A percentile compares a stretch with the other conserved stretches of the same genome.
Evolutionary conservation across 2,888 invertebrate genomes (phyloP).

Genomic region (Salpingus planirostris): DNA sequence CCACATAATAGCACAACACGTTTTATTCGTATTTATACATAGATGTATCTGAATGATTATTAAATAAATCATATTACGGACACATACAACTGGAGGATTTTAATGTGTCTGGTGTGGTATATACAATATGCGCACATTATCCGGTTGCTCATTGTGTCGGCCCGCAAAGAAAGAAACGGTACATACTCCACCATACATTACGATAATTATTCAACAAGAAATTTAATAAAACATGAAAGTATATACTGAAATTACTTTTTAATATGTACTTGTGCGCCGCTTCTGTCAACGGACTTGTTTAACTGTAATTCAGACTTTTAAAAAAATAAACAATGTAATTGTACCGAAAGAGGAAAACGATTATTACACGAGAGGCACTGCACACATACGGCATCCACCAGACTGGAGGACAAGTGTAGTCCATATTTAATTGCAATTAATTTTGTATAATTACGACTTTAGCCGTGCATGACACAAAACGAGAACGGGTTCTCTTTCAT

Average conservation of each 20-base stretch:
- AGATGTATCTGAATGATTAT: no score
- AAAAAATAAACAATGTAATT: conserved; percentile 28
- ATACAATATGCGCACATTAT: conserved; percentile 6
- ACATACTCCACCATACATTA: no score
- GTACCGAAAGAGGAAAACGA: conserved; percentile 28
- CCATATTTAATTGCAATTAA: conserved; percentile 31
- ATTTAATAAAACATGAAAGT: conserved; percentile 18
- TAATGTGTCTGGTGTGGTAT: conserved; percentile 8
- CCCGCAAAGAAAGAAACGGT: conserved; percentile 10
- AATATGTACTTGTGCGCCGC: conserved; percentile 18
- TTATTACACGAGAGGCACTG: conserved; percentile 27
- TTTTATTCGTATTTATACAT: no score
- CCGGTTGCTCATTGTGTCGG: conserved; percentile 8
- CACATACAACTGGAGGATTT: no score
- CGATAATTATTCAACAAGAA: conserved; percentile 15
- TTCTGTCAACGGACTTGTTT: conserved; percentile 15
- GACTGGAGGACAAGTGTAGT: conserved; percentile 27
- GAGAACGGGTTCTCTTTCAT: no score
- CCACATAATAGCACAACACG: no score
- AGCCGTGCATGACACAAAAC: no score
- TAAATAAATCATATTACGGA: conserved; percentile 19
- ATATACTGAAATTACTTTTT: conserved; percentile 26
- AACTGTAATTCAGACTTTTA: conserved; percentile 19
- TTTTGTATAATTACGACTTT: conserved; percentile 26
- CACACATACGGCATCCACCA: no score